Base-by-base conservation (phyloP, 2,888 invertebrate genomes). In the Aphidoletes aphidimyza region DNA sequence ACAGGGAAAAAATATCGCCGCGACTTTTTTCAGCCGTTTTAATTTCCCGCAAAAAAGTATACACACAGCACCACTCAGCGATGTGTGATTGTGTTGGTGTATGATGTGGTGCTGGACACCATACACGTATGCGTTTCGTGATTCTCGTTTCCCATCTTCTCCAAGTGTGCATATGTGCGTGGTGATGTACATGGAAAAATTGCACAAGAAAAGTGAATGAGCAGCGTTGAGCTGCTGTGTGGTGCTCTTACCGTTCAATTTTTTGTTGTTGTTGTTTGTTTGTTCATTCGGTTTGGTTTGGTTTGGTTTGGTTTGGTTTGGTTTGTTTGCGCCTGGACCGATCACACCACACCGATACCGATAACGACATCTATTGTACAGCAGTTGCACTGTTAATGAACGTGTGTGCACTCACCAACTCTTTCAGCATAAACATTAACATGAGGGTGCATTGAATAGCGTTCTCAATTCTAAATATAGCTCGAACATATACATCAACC, bases 21-120 rank as follows among this genome's bases (percentile, higher is more conserved):
- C 81, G 81, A 37, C 81, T 81, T 81, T 81, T 81, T 81, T 81
- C 81, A 81, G 81, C 81, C 37, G 37, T 81, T 81, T 81, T 69
- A 69, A 69, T 69, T 81, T 81, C 81, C 81, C 81, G 37, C 81
- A 81, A 81, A 37, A 81, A 81, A 81, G 81, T 37, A 37, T 39
- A n/a, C n/a, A 37, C n/a, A 37, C 22, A 37, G 81, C n/a, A n/a
- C n/a, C n/a, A n/a, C n/a, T n/a, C n/a, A n/a, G n/a, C n/a, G n/a
- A n/a, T n/a, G n/a, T n/a, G n/a, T n/a, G n/a, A n/a, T n/a, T n/a
- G n/a, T n/a, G n/a, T n/a, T n/a, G n/a, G 19, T 78, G 36, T 17
- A 36, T 22, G 3, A 22, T 81, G 81, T 81, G 81, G 37, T 81
- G 81, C 37, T 81, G 81, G 81, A n/a, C n/a, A n/a, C n/a, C n/a